Conservation (phyloP, 2,113 vertebrate species). For the Empidonax traillii region DNA sequence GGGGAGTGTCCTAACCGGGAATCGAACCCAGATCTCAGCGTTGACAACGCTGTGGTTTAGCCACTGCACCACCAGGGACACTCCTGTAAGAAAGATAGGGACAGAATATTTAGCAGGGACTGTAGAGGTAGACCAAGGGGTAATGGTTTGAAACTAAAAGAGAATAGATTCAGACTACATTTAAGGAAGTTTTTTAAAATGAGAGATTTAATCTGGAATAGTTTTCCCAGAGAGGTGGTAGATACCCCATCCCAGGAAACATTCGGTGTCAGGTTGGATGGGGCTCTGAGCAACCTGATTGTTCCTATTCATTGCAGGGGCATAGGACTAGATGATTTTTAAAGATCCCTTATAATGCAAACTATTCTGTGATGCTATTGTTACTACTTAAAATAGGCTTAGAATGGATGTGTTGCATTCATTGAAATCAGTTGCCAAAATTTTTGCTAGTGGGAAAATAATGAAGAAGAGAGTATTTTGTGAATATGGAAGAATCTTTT, state of each 20-base stretch:
- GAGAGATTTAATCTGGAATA: neutral
- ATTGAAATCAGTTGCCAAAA: neutral
- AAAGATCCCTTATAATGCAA: neutral
- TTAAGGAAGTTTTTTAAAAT: fast-evolving
- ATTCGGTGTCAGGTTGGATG: neutral
- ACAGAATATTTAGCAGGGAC: neutral
- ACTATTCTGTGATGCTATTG: neutral
- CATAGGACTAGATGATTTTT: neutral
- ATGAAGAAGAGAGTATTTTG: fast-evolving
- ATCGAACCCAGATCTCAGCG: too few species aligned
- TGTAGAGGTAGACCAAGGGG: neutral
- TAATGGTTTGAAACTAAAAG: neutral
- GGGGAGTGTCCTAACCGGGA: too few species aligned
- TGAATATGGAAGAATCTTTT: neutral
- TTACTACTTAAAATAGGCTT: neutral
- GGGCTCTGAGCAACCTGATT: neutral
- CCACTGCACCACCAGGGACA: too few species aligned
- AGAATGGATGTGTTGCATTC: neutral
- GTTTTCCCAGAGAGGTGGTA: neutral
- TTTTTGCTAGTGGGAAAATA: neutral
- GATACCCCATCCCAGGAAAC: neutral
- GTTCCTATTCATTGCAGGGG: neutral
- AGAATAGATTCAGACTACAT: neutral
- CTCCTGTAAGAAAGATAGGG: neutral
- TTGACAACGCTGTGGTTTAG: too few species aligned